These are phyloP conservation scores for Anoura caudifer DNA, from an alignment of 2,113 vertebrate species.

Conservation along the genomic window DNA sequence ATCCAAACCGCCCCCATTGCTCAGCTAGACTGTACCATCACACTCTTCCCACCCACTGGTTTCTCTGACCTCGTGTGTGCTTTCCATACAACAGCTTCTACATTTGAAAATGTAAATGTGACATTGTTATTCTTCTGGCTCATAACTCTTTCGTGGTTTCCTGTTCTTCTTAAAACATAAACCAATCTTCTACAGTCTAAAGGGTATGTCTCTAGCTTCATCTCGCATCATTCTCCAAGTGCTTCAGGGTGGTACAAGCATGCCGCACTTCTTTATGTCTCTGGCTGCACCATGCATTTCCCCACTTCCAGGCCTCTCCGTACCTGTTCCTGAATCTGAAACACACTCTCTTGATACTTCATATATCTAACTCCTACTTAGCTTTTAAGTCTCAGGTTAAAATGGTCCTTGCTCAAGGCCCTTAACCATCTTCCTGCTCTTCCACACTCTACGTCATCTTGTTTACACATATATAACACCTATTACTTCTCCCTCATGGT, in stretches of 20 bases:
- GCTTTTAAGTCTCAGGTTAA: not conserved
- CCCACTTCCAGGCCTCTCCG: too few species aligned
- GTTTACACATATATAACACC: not conserved
- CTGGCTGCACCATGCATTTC: too few species aligned
- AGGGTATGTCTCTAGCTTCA: not conserved
- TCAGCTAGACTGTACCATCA: too few species aligned
- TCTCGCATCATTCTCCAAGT: not conserved
- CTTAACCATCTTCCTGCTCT: not conserved
- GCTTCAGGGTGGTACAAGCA: not conserved
- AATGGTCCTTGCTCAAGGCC: not conserved
- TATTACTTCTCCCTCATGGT: not conserved
- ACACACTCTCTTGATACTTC: not conserved
- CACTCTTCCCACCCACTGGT: not conserved
- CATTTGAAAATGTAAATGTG: not conserved
- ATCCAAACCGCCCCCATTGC: not conserved
- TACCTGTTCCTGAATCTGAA: too few species aligned
- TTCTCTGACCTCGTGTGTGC: not conserved
- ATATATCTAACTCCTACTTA: not conserved
- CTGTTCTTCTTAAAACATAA: not conserved
- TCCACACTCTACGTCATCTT: not conserved
- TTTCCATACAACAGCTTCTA: not conserved
- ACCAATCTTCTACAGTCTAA: not conserved
- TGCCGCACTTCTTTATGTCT: too few species aligned
- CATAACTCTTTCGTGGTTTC: not conserved
- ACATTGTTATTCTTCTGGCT: not conserved